These are phyloP conservation scores for Melanchra persicariae DNA, from an alignment of 2,888 invertebrate species.

Conservation along the genomic window DNA sequence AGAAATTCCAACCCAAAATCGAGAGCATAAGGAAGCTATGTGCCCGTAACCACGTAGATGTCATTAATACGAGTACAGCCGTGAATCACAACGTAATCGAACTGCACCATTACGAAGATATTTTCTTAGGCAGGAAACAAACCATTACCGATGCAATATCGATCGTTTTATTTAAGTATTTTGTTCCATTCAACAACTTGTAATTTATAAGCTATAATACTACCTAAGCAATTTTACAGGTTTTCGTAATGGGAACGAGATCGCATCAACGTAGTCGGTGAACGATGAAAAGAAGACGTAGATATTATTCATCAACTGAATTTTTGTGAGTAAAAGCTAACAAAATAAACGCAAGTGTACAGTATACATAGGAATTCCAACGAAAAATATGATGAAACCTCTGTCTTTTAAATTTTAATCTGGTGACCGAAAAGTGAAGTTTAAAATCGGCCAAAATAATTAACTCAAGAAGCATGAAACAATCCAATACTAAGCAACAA, in stretches of 20 bases:
- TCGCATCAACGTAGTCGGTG: conserved; percentile 16
- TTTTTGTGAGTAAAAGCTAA: neutral
- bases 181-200: conserved; percentile 62
- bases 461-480: neutral
- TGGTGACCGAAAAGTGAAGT: neutral
- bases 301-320: neutral
- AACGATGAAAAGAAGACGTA: conserved; percentile 26
- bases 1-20: conserved; percentile 41
- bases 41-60: conserved; percentile 49
- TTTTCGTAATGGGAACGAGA: conserved; percentile 27
- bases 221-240: conserved; percentile 48
- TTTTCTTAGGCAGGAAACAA: conserved; percentile 68
- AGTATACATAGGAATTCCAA: too few relatives aligned
- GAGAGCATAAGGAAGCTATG: conserved; percentile 50
- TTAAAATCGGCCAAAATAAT: neutral
- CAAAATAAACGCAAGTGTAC: too few relatives aligned
- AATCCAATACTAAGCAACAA: too few relatives aligned
- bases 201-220: conserved; percentile 52
- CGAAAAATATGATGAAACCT: too few relatives aligned
- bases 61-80: conserved; percentile 52
- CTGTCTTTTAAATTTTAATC: neutral
- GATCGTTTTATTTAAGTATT: conserved; percentile 68
- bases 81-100: conserved; percentile 60
- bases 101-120: conserved; percentile 59
- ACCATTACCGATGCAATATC: conserved; percentile 66